These are phyloP conservation scores for Cyprinodon diabolis DNA, from an alignment of 2,797 vertebrate species.

Conservation along the genomic window DNA sequence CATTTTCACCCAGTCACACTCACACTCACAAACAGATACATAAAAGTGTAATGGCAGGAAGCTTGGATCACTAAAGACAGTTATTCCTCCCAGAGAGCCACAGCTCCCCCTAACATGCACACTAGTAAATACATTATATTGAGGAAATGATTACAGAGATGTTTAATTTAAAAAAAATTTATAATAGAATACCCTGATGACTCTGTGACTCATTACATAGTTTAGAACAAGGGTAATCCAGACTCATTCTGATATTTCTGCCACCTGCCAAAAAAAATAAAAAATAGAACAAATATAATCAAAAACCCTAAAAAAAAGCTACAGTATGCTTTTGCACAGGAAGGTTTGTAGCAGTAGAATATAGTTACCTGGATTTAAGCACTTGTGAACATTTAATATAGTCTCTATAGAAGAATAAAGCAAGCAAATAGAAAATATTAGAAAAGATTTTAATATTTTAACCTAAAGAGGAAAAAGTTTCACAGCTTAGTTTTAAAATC, in stretches of 20 bases:
- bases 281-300: background rate
- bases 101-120: background rate
- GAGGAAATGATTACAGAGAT: background rate
- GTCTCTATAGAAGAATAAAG: background rate
- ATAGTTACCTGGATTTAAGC: background rate
- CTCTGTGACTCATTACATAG: fast-evolving
- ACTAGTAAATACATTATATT: background rate
- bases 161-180: background rate
- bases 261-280: background rate
- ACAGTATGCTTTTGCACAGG: too few relatives aligned
- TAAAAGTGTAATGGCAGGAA: too few relatives aligned
- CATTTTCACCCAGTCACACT: too few relatives aligned
- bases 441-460: background rate
- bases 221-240: fast-evolving
- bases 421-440: background rate
- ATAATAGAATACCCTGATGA: background rate
- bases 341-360: background rate
- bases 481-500: constrained; percentile 11
- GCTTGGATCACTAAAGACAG: too few relatives aligned
- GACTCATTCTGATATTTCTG: fast-evolving
- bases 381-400: background rate
- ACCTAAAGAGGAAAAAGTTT: background rate
- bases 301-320: background rate
- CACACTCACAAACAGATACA: too few relatives aligned
- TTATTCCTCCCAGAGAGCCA: too few relatives aligned